phyloP scores from a whole-genome alignment of 2,113 vertebrate species.

The Channa maculata region DNA sequence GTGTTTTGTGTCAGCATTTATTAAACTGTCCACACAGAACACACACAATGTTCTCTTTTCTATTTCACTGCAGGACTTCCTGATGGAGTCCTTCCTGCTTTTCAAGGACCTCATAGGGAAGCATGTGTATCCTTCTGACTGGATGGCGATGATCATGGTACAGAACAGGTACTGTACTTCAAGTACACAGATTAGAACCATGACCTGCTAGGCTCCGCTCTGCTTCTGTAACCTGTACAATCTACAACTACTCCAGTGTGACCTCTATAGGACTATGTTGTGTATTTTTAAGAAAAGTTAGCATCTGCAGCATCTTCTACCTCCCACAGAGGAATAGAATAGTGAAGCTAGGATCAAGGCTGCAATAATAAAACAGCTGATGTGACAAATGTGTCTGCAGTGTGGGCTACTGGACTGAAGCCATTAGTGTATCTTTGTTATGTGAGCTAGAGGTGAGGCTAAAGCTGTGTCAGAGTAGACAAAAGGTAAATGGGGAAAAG shows the following conservation, averaged over 20 bases:
- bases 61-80: slow-evolving; percentile 88
- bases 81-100: slow-evolving; percentile 98
- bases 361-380: slow-evolving; percentile 49
- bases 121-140: slow-evolving; percentile 95
- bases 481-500: slow-evolving; percentile 34
- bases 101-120: slow-evolving; percentile 97
- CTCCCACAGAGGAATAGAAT: slow-evolving; percentile 38
- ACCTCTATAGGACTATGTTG: background rate
- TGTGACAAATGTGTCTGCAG: slow-evolving; percentile 45
- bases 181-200: background rate
- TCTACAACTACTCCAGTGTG: background rate
- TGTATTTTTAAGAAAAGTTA: slow-evolving; percentile 28
- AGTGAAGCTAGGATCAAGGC: slow-evolving; percentile 61
- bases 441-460: slow-evolving; percentile 26
- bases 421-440: slow-evolving; percentile 13
- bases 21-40: no score
- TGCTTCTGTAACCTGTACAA: background rate
- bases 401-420: slow-evolving; percentile 30
- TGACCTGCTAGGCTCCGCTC: background rate
- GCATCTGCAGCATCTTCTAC: slow-evolving; percentile 26
- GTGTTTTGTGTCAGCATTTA: no score
- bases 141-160: slow-evolving; percentile 99
- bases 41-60: background rate
- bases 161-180: slow-evolving; percentile 91
- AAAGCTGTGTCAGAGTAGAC: slow-evolving; percentile 36